Base-by-base conservation (phyloP, 2,797 vertebrate genomes). In the Sebastes glaucus region DNA sequence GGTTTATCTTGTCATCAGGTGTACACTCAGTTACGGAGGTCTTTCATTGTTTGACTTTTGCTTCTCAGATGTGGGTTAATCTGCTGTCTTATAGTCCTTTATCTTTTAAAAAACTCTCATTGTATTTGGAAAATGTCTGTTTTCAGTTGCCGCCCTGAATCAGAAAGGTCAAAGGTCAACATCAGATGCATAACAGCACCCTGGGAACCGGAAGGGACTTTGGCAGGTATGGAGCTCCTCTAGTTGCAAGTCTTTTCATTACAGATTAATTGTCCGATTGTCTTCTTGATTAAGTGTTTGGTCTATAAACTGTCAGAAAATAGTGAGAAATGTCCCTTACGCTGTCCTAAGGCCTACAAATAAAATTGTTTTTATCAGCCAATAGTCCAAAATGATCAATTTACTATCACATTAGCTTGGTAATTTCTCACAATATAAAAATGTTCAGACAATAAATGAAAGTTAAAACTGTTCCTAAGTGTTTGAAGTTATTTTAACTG, bases 1-100 rank as follows among this genome's bases (percentile, higher is more conserved):
- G 59, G 66, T 10, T 65, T 13, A 11, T 38, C 53, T 3, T 14
- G 56, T 33, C 25, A 67, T 74, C 28, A 72, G 74, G 76, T 80
- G 30, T n/a, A 52, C 20, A n/a, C 20, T 13, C 52, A 55, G 2
- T 52, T 42, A 42, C 14, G 7, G 46, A 18, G 14, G 6, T 49
- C 46, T 49, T 52, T 46, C 16, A 52, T 20, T 52, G 46, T 52
- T 52, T 46, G 42, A 55, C n/a, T 38, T 27, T 38, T 56, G 3
- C 20, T 57, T 30, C 25, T 22, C 10, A 76, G 9, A 66, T 11
- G 1, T 23, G 42, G 0, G 1, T 14, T 23, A 5, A 20, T 53
- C 18, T n/a, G 6, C n/a, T 9, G 8, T 20, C 0, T 38, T 3
- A 1, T 0, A 10, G 7, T 25, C 6, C 7, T 46, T 64, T 30